Percentiles rank a stretch among this genome's conserved stretches.
Evolutionary conservation across 2,888 invertebrate genomes (phyloP).

Genomic region (Sminthurides aquaticus): DNA sequence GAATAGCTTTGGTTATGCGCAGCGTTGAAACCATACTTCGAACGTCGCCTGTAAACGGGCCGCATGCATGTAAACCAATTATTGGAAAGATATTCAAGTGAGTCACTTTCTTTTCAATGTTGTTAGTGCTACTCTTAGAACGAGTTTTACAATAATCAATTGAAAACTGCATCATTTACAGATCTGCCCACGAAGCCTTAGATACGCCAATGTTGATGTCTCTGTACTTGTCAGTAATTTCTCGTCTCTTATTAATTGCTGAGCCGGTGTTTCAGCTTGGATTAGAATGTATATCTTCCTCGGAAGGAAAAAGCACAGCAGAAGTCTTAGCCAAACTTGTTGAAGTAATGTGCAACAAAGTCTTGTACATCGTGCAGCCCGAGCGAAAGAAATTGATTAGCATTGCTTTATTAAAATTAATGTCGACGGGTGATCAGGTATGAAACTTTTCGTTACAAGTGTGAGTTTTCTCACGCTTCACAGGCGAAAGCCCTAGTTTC

Average conservation of each 20-base stretch:
- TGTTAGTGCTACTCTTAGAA: background rate
- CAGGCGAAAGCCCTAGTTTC: background rate
- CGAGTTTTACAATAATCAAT: background rate
- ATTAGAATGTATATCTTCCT: conserved; percentile 43
- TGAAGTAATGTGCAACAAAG: conserved; percentile 69
- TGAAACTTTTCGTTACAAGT: conserved; percentile 22
- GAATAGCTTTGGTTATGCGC: conserved; percentile 63
- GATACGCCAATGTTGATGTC: conserved; percentile 67
- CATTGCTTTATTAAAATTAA: conserved; percentile 51
- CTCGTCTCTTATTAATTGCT: conserved; percentile 67
- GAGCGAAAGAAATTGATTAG: conserved; percentile 77
- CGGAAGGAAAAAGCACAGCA: conserved; percentile 47
- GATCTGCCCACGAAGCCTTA: conserved; percentile 61
- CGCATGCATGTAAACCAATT: conserved; percentile 45
- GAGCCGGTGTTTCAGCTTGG: conserved; percentile 54
- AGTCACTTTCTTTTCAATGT: conserved; percentile 17
- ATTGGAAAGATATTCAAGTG: conserved; percentile 41
- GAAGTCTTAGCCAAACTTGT: conserved; percentile 63
- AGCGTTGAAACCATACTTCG: conserved; percentile 69
- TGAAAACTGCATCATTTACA: conserved; percentile 45
- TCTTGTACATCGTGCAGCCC: conserved; percentile 67
- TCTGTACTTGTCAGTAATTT: conserved; percentile 67
- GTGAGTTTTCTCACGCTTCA: background rate
- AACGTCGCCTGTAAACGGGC: conserved; percentile 64
- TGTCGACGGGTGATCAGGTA: conserved; percentile 45